Base-by-base conservation (phyloP, 2,113 vertebrate genomes). In the Erythrolamprus reginae region DNA sequence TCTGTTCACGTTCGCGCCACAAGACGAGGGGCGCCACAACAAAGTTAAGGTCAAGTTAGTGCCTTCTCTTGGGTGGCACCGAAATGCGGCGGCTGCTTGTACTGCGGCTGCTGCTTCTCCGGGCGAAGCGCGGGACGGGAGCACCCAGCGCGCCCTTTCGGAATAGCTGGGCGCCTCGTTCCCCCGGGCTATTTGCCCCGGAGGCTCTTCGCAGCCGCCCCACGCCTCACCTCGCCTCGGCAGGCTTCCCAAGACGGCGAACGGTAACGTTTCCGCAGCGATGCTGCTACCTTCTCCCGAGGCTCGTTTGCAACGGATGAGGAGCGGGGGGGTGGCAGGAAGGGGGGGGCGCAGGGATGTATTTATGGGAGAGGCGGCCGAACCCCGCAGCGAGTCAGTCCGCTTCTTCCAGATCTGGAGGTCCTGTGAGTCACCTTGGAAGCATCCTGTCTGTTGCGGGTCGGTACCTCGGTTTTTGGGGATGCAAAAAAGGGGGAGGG, bases 21-120 rank as follows among this genome's bases (percentile, higher is more conserved):
- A 97, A 98, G 98, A 96, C 97, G 97, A 97, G 97, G 97, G 98
- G 98, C 97, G 97, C 97, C 97, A 98, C 97, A 98, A 98, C 98
- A 99, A 99, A 99, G 99, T 99, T 99, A 99, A 99, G 98, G 99
- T 99, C 99, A 99, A 99, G 99, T 99, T 99, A 99, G 98, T 98
- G 97, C 96, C 96, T 97, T 97, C 97, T 98, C 96, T 98, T 98
- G 95, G 96, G 96, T 97, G 96, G 95, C 96, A 96, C 96, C 93
- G 96, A 97, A 96, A 96, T 93, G 95, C 95, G 89, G 95, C 96
- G 96, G 95, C 96, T 7, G 28, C 26, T 4, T 2, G 1, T 13
- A 0, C 45, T 6, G 0, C 83, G 5, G 2, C 45, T 6, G 1
- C 82, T 48, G 2, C 24, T 50, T 4, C 42, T 84, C 83, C 83